Base-by-base conservation (phyloP, 1,140 invertebrate genomes). In the Branchinecta lynchi region DNA sequence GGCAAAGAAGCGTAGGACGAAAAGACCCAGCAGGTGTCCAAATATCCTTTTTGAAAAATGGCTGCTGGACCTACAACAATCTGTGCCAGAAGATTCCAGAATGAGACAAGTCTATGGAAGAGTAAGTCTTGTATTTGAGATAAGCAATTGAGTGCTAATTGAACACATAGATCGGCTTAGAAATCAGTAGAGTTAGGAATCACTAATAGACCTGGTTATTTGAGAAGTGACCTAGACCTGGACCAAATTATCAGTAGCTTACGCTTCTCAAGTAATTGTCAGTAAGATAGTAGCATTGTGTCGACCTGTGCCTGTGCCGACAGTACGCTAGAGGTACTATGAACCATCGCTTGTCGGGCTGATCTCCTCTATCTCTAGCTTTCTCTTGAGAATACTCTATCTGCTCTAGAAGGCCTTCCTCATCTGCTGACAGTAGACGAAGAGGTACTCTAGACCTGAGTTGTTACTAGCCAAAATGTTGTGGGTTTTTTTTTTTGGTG, bases 201-300 rank as follows among this genome's bases (percentile, higher is more conserved):
- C 51, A 60, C 12, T 60, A 15, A 12, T 60, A 6, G 12, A 3
- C 12, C 3, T 15, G 12, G 12, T 60, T 6, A 6, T 60, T 12
- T 60, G 12, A 60, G 12, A 60, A 20, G 51, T 60, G 2, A 20
- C 17, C 17, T 60, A 15, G 17, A 60, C 17, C 17, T 60, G 51
- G 51, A 15, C 51, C 51, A 60, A 6, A 15, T 20, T 15, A 60
- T 60, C 51, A 60, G 17, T 60, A 12, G 12, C 12, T 60, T 60
- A 15, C 12, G 3, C 17, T 60, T 15, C 12, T 15, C 17, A 60
- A 60, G 17, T 15, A 60, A 6, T 60, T 15, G 12, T 9, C 9
- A 51, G 46, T 51, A 51, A 51, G n/a, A n/a, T 51, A 60, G 51
- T 60, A 12, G 51, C 51, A 51, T 51, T n/a, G n/a, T 51, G 46